Base-by-base conservation (phyloP, 1,140 invertebrate species). In the Metaphire vulgaris region DNA sequence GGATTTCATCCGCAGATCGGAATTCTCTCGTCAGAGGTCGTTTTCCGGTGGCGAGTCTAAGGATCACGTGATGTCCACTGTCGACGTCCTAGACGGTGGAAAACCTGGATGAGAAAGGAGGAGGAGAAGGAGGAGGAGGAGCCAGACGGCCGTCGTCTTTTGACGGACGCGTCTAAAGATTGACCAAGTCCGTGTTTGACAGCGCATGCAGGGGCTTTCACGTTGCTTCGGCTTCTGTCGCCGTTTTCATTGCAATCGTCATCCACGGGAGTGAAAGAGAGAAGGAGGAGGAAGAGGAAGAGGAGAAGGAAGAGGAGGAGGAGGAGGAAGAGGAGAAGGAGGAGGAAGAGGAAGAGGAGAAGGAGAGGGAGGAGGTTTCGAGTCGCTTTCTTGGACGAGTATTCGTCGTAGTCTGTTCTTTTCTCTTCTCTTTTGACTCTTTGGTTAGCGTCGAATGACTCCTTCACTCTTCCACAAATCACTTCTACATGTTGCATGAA, bases 61-160 rank as follows among this genome's bases (percentile, higher is more conserved):
- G n/a, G n/a, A n/a, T n/a, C n/a, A n/a, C n/a, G n/a, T n/a, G n/a
- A n/a, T n/a, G n/a, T n/a, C n/a, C n/a, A n/a, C n/a, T n/a, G n/a
- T n/a, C n/a, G n/a, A n/a, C n/a, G n/a, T n/a, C n/a, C 68, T 29
- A 69, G 33, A 26, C 14, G 33, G 68, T 32, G 68, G 68, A 69
- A 69, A 69, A 32, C 30, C 12, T 69, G 29, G n/a, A 31, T 32
- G 68, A n/a, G 33, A 69, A 26, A 29, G 16, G 68, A 69, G 14
- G 68, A 69, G 68, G 14, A 29, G 68, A 29, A 69, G 12, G 29
- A 29, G 33, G 33, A 69, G 68, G 68, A 32, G 12, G 33, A 69
- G 68, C 33, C 68, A 16, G 33, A n/a, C n/a, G n/a, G n/a, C n/a
- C n/a, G n/a, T n/a, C n/a, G n/a, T n/a, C n/a, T n/a, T n/a, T n/a